A percentile compares a stretch with the other conserved stretches of the same genome.
These are phyloP conservation scores for Drosophila arawakana DNA, from an alignment of 1,140 invertebrate species.

Conservation along the genomic window DNA sequence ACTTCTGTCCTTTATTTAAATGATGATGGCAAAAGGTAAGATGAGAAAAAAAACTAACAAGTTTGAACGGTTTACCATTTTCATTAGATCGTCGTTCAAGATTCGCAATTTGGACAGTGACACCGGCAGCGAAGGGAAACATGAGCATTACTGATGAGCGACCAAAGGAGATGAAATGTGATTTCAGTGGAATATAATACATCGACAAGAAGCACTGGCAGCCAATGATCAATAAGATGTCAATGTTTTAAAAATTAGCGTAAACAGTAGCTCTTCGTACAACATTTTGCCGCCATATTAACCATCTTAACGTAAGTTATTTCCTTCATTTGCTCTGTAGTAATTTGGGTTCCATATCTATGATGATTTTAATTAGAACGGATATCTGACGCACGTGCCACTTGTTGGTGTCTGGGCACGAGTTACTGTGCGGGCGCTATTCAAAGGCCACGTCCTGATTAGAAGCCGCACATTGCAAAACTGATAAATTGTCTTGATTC, in stretches of 20 bases:
- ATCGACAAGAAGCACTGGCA: slow-evolving; percentile 33
- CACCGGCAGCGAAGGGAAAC: slow-evolving; percentile 62
- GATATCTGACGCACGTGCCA: slow-evolving; percentile 63
- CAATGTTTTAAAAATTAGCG: too few species aligned
- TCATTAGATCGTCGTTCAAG: neutral
- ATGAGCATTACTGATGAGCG: slow-evolving; percentile 79
- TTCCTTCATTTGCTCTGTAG: too few species aligned
- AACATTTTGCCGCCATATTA: too few species aligned
- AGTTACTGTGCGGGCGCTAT: slow-evolving; percentile 66
- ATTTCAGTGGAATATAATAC: slow-evolving; percentile 74
- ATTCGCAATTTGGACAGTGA: neutral
- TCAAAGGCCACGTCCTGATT: slow-evolving; percentile 46
- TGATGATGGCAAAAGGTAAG: too few species aligned
- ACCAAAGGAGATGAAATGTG: slow-evolving; percentile 20
- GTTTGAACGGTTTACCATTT: too few species aligned
- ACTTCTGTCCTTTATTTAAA: too few species aligned
- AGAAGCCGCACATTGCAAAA: slow-evolving; percentile 21
- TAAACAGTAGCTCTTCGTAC: too few species aligned
- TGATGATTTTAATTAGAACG: slow-evolving; percentile 69
- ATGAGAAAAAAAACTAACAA: too few species aligned
- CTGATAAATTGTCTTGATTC: neutral
- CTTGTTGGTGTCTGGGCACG: slow-evolving; percentile 50
- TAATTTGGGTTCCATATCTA: neutral
- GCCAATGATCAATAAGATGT: neutral
- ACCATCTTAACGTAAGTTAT: too few species aligned